Percentiles rank a stretch among this genome's conserved stretches.
Conservation (phyloP, 2,797 vertebrate genomes). For the Myiotriccus ornatus region DNA sequence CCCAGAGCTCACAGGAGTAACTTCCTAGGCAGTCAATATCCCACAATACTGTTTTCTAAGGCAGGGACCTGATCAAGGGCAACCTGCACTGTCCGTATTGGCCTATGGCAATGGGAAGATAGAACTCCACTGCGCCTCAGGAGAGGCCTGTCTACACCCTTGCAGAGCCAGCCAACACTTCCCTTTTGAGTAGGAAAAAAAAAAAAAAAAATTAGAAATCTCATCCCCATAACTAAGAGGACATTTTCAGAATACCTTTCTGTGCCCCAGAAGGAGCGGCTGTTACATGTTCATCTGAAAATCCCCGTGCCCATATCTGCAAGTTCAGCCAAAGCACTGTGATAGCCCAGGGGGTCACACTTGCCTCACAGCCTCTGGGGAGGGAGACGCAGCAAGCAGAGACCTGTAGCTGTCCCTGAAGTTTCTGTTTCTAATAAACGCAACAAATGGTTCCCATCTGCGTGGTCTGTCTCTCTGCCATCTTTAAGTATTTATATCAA, state of each 20-base stretch:
- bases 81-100: neutral
- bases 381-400: neutral
- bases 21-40: neutral
- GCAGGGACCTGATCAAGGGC: neutral
- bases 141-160: accelerated
- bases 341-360: neutral
- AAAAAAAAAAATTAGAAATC: neutral
- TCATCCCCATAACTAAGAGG: neutral
- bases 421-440: constrained; percentile 50
- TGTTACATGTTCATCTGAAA: neutral
- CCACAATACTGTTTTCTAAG: neutral
- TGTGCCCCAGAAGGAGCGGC: neutral
- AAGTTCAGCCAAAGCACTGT: accelerated
- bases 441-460: constrained; percentile 16
- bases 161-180: neutral
- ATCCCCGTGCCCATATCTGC: neutral
- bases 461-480: neutral
- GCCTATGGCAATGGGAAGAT: neutral
- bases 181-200: neutral
- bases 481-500: constrained; percentile 63
- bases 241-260: neutral
- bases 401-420: neutral
- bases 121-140: accelerated
- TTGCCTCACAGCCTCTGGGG: neutral
- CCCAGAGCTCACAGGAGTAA: neutral